Conservation (phyloP, 2,888 invertebrate species). For the Phortica magna region DNA sequence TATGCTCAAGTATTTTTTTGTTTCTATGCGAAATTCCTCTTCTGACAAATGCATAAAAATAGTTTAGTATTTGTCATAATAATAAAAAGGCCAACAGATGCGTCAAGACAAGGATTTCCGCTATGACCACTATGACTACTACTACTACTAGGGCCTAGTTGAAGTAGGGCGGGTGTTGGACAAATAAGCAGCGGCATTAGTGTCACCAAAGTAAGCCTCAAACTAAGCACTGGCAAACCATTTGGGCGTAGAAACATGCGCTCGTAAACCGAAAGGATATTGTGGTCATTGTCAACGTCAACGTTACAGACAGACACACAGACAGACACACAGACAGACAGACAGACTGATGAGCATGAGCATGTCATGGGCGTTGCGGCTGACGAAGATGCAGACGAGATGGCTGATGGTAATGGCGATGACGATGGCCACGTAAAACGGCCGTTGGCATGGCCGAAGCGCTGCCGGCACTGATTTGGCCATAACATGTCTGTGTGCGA, state of each 20-base stretch:
- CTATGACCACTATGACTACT: conserved; percentile 40
- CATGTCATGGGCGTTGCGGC: not conserved
- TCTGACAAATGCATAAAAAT: conserved; percentile 27
- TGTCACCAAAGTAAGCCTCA: conserved; percentile 68
- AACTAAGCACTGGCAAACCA: conserved; percentile 49
- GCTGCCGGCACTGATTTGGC: not conserved
- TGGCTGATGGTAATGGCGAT: not conserved
- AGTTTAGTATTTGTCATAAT: conserved; percentile 6
- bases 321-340: no score
- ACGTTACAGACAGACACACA: not conserved
- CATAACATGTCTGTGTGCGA: not conserved
- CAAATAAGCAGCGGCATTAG: conserved; percentile 69
- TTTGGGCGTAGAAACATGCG: conserved; percentile 50
- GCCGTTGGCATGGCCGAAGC: not conserved
- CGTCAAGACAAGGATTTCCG: conserved; percentile 42
- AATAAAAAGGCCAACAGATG: conserved; percentile 36
- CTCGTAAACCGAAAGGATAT: conserved; percentile 16
- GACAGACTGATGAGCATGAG: not conserved
- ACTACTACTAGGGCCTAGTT: no score
- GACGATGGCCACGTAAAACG: not conserved
- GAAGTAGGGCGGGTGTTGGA: no score
- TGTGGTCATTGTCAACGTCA: not conserved
- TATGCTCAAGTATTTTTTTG: not conserved
- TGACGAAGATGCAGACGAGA: not conserved
- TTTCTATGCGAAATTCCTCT: not conserved